Evolutionary conservation across 1,140 invertebrate genomes (phyloP).

Genomic region (Drosophila bocqueti): DNA sequence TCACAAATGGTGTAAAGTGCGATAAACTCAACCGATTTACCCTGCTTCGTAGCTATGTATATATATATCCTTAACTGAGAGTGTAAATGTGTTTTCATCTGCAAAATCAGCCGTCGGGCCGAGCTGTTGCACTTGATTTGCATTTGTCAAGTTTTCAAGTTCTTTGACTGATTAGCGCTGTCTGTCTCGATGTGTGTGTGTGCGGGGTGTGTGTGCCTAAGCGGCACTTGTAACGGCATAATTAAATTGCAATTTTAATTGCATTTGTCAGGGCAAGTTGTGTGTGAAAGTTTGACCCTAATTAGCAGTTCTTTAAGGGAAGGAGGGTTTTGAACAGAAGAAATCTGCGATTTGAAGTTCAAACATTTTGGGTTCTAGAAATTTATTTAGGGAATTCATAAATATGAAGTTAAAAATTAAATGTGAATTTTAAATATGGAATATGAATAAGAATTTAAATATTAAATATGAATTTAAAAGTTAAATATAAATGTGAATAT

Average conservation of each 20-base stretch:
- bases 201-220: not conserved
- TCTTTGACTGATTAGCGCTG: slow-evolving; percentile 48
- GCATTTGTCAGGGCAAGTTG: slow-evolving; percentile 16
- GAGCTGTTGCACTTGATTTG: slow-evolving; percentile 51
- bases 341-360: not conserved
- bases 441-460: no score
- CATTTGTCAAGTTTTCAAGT: slow-evolving; percentile 44
- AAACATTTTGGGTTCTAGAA: not conserved
- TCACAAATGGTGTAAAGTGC: slow-evolving; percentile 43
- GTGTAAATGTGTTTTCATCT: slow-evolving; percentile 4
- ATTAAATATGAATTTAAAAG: no score
- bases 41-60: not conserved
- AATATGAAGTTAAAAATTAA: not conserved
- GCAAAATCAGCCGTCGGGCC: slow-evolving; percentile 28
- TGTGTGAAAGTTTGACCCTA: slow-evolving; percentile 7
- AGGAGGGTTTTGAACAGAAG: not conserved
- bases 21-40: slow-evolving; percentile 29
- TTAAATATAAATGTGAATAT: no score
- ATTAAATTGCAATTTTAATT: slow-evolving; percentile 46
- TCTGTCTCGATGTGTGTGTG: not conserved
- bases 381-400: not conserved
- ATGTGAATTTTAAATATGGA: not conserved
- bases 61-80: not conserved
- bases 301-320: slow-evolving; percentile 3
- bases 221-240: slow-evolving; percentile 30